Percentiles rank a stretch among this genome's conserved stretches.
Evolutionary conservation across 2,888 invertebrate genomes (phyloP).

Genomic region (Orchesella flavescens): DNA sequence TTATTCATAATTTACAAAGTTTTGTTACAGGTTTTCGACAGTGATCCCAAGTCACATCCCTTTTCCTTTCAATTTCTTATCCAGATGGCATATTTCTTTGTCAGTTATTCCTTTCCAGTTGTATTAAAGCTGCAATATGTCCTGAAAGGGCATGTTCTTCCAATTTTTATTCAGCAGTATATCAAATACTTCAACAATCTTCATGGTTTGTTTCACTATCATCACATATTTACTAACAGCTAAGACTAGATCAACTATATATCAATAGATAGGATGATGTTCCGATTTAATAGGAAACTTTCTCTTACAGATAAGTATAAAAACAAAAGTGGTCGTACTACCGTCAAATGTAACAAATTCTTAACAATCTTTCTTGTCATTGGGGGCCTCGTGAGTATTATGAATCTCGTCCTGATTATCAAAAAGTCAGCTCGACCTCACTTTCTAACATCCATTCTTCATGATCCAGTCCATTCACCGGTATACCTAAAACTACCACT

Average conservation of each 20-base stretch:
- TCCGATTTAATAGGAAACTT: neutral
- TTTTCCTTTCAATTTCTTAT: conserved; percentile 13
- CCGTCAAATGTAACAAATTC: conserved; percentile 12
- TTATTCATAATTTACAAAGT: conserved; percentile 3
- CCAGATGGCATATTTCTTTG: conserved; percentile 32
- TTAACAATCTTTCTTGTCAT: neutral
- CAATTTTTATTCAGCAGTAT: conserved; percentile 28
- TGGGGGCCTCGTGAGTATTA: neutral
- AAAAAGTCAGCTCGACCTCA: conserved; percentile 38
- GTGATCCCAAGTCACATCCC: conserved; percentile 1
- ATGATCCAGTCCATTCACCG: neutral
- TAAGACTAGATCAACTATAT: too few relatives aligned
- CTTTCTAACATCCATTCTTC: conserved; percentile 47
- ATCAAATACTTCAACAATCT: conserved; percentile 24
- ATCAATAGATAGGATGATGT: too few relatives aligned
- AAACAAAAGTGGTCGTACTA: neutral
- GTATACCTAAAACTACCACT: neutral
- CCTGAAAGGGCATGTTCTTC: neutral
- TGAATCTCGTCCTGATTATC: conserved; percentile 26
- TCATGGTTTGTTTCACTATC: conserved; percentile 8
- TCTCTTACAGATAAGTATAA: neutral
- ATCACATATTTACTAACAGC: too few relatives aligned
- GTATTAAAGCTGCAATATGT: neutral
- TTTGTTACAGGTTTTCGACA: neutral
- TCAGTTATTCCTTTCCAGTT: conserved; percentile 21